Evolutionary conservation across 2,888 invertebrate species (phyloP).

Genomic region (Xestia xanthographa): DNA sequence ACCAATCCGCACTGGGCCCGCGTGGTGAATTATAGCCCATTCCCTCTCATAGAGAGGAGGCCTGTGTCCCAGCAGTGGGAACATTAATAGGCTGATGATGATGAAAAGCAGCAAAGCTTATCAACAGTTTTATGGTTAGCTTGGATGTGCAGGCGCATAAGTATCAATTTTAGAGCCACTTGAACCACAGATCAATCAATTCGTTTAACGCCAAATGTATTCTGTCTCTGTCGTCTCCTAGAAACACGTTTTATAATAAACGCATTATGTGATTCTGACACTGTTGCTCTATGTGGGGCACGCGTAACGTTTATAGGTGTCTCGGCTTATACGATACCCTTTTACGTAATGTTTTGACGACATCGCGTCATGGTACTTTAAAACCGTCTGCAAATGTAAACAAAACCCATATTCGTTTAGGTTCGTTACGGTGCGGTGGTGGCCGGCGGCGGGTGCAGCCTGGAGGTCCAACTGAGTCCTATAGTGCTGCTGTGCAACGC

Average conservation of each 20-base stretch:
- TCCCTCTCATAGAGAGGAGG: too few relatives aligned
- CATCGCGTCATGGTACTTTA: background rate
- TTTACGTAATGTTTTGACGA: background rate
- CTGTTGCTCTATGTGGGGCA: background rate
- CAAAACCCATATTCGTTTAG: background rate
- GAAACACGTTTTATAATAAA: too few relatives aligned
- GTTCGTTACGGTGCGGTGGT: slow-evolving; percentile 79
- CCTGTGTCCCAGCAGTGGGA: too few relatives aligned
- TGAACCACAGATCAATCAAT: background rate
- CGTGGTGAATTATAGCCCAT: too few relatives aligned
- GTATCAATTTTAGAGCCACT: background rate
- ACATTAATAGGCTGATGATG: too few relatives aligned
- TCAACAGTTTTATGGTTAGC: background rate
- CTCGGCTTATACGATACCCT: background rate
- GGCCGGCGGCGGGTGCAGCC: slow-evolving; percentile 83
- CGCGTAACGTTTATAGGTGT: background rate
- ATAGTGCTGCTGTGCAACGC: slow-evolving; percentile 83
- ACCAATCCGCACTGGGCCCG: too few relatives aligned
- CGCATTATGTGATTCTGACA: too few relatives aligned
- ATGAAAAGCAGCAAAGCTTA: background rate
- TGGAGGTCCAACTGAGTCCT: slow-evolving; percentile 79
- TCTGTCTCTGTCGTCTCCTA: too few relatives aligned
- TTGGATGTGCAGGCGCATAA: background rate
- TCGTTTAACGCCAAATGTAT: background rate
- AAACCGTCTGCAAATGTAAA: background rate